A percentile compares a stretch with the other conserved stretches of the same genome.
phyloP scores from a whole-genome alignment of 2,797 vertebrate genomes.

The Enteromius paludinosus region DNA sequence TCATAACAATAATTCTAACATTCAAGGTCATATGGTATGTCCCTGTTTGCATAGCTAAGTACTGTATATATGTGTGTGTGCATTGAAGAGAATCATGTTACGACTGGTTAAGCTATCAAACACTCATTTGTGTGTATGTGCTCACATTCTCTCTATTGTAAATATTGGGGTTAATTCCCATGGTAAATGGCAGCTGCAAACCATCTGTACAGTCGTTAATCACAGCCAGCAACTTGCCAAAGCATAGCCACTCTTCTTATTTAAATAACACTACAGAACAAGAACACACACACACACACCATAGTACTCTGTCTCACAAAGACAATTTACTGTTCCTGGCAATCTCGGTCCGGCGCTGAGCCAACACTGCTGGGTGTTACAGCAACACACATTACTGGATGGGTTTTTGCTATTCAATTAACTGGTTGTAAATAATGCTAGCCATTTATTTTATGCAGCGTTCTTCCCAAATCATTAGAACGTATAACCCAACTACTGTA shows the following conservation, averaged over 20 bases:
- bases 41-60: constrained; percentile 51
- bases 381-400: constrained; percentile 51
- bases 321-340: constrained; percentile 76
- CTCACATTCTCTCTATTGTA: constrained; percentile 72
- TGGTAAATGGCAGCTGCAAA: constrained; percentile 85
- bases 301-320: constrained; percentile 68
- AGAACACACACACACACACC: constrained; percentile 44
- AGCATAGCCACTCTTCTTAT: constrained; percentile 77
- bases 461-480: constrained; percentile 3
- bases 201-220: constrained; percentile 81
- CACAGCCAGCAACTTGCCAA: constrained; percentile 77
- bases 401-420: constrained; percentile 41
- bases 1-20: background rate
- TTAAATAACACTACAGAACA: constrained; percentile 68
- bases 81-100: background rate
- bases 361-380: constrained; percentile 73
- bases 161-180: constrained; percentile 85
- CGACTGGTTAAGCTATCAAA: constrained; percentile 26
- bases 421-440: constrained; percentile 37
- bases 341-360: constrained; percentile 69
- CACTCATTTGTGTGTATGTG: constrained; percentile 43
- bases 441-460: constrained; percentile 7
- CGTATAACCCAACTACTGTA: no score
- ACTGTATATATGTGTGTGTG: background rate
- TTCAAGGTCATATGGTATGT: background rate